A percentile compares a stretch with the other conserved stretches of the same genome.
phyloP scores from a whole-genome alignment of 2,888 invertebrate species.

The Neocrepidodera transversa region DNA sequence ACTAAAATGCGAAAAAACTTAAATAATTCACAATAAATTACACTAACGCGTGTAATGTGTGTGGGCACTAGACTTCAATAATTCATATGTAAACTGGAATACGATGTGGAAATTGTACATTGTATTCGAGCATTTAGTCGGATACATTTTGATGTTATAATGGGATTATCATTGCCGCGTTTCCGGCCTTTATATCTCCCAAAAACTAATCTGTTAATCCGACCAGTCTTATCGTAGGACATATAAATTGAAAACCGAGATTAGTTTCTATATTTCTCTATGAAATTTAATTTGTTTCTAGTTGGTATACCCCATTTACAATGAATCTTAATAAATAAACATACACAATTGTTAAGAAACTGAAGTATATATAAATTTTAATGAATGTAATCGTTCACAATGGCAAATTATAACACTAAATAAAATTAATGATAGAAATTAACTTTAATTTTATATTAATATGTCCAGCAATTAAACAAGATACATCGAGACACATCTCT shows the following conservation, averaged over 20 bases:
- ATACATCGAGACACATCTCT: too few species aligned
- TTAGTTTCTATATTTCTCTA: background rate
- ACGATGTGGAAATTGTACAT: conserved; percentile 8
- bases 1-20: too few species aligned
- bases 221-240: conserved; percentile 18
- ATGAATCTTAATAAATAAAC: too few species aligned
- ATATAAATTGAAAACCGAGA: conserved; percentile 20
- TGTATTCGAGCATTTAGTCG: conserved; percentile 12
- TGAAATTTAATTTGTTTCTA: conserved; percentile 1
- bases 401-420: too few species aligned
- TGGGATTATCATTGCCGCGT: conserved; percentile 18
- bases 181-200: conserved; percentile 12
- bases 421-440: too few species aligned
- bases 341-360: too few species aligned
- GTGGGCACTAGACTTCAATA: background rate
- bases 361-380: too few species aligned
- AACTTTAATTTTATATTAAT: too few species aligned
- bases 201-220: conserved; percentile 22
- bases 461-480: too few species aligned
- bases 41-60: background rate
- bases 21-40: background rate
- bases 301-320: background rate
- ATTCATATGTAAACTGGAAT: conserved; percentile 15
- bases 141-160: conserved; percentile 14
- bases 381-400: too few species aligned